Percentiles rank a stretch among this genome's conserved stretches.
Evolutionary conservation across 2,113 vertebrate genomes (phyloP).

Genomic region (Podocnemis expansa): DNA sequence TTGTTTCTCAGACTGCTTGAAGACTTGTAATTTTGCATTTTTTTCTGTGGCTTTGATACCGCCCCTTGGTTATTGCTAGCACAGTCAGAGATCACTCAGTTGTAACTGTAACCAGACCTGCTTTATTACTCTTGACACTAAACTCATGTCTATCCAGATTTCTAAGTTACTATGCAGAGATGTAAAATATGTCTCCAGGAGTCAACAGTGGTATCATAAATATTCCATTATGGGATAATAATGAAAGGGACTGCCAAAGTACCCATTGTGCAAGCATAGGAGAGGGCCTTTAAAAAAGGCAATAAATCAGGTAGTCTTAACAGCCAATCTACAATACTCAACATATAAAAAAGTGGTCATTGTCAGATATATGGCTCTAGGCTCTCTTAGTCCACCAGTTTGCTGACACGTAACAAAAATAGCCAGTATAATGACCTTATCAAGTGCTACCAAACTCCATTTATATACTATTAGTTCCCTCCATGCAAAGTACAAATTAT

Average conservation of each 20-base stretch:
- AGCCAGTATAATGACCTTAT: slow-evolving; percentile 58
- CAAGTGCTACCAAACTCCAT: slow-evolving; percentile 40
- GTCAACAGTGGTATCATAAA: slow-evolving; percentile 70
- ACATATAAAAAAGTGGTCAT: slow-evolving; percentile 59
- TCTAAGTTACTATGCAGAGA: slow-evolving; percentile 51
- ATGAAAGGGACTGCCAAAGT: slow-evolving; percentile 67
- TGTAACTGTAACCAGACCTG: slow-evolving; percentile 13
- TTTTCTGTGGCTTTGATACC: neutral
- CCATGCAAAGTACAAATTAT: slow-evolving; percentile 19
- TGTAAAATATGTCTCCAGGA: slow-evolving; percentile 64
- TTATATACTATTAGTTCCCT: slow-evolving; percentile 47
- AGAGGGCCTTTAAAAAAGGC: slow-evolving; percentile 59
- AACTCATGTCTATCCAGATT: slow-evolving; percentile 24
- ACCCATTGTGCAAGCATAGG: slow-evolving; percentile 40
- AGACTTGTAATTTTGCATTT: neutral
- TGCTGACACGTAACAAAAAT: slow-evolving; percentile 62
- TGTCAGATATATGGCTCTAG: slow-evolving; percentile 57
- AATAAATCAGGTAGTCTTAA: slow-evolving; percentile 67
- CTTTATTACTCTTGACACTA: slow-evolving; percentile 48
- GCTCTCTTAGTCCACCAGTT: slow-evolving; percentile 37
- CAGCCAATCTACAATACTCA: slow-evolving; percentile 56
- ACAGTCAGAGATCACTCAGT: neutral
- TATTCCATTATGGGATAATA: slow-evolving; percentile 74
- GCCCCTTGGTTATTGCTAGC: neutral
- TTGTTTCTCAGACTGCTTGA: neutral